A percentile compares a stretch with the other conserved stretches of the same genome.
phyloP scores from a whole-genome alignment of 2,797 vertebrate genomes.

The Cossypha caffra region DNA sequence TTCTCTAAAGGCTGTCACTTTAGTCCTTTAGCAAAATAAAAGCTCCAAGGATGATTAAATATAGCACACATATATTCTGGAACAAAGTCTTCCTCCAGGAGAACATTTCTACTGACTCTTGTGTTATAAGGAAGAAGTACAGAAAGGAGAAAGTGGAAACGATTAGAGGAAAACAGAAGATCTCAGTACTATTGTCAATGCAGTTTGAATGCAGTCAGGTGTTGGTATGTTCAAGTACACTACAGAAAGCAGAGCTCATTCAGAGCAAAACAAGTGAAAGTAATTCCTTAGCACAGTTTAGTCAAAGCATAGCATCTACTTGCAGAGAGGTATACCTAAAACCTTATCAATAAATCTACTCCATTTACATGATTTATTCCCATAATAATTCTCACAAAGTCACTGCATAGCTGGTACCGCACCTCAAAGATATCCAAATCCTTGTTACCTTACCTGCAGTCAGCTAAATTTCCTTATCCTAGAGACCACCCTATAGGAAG shows the following conservation, averaged over 20 bases:
- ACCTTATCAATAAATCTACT: background rate
- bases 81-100: background rate
- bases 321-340: background rate
- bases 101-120: background rate
- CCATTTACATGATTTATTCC: background rate
- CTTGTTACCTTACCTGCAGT: background rate
- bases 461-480: background rate
- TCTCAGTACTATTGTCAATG: background rate
- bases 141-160: background rate
- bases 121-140: background rate
- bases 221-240: background rate
- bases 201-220: background rate
- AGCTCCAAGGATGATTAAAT: slow-evolving; percentile 38
- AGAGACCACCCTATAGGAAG: background rate
- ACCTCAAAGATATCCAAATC: background rate
- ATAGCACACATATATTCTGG: background rate
- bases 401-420: background rate
- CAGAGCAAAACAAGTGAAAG: background rate
- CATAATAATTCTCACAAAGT: background rate
- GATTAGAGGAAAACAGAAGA: background rate
- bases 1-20: slow-evolving; percentile 56
- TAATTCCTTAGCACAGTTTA: background rate
- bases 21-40: slow-evolving; percentile 54
- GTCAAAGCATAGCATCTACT: background rate
- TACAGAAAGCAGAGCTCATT: background rate